A percentile compares a stretch with the other conserved stretches of the same genome.
Evolutionary conservation across 2,113 vertebrate species (phyloP).

Genomic region (Corythaixoides concolor): DNA sequence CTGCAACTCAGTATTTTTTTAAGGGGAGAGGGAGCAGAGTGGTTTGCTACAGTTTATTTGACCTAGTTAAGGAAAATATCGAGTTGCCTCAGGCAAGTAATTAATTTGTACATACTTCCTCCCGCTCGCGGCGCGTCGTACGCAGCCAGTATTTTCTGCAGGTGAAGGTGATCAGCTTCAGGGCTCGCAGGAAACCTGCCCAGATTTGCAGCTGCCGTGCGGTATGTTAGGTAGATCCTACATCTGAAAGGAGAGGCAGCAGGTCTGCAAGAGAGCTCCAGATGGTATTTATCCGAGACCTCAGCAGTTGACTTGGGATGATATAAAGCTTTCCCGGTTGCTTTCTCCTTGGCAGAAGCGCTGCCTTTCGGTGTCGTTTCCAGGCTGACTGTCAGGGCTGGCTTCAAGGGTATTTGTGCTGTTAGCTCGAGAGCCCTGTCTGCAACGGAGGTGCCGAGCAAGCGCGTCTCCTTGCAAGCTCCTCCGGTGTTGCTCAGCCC

Average conservation of each 20-base stretch:
- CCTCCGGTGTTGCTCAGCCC: background rate
- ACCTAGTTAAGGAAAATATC: slow-evolving; percentile 61
- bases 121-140: background rate
- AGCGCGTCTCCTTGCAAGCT: fast-evolving
- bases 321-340: background rate
- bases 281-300: background rate
- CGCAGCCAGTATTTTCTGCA: background rate
- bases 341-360: background rate
- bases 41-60: slow-evolving; percentile 53
- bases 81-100: slow-evolving; percentile 41
- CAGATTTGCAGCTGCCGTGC: background rate
- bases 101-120: slow-evolving; percentile 47
- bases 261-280: slow-evolving; percentile 11
- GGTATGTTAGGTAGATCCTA: background rate
- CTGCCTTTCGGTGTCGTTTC: background rate
- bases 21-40: background rate
- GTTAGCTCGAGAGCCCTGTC: background rate
- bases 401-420: background rate
- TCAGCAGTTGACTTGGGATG: background rate
- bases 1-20: background rate
- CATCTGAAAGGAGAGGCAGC: background rate
- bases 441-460: background rate
- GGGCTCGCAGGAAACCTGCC: background rate
- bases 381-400: background rate
- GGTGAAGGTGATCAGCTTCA: background rate